Base-by-base conservation (phyloP, 1,140 invertebrate species). In the Argopecten irradians region DNA sequence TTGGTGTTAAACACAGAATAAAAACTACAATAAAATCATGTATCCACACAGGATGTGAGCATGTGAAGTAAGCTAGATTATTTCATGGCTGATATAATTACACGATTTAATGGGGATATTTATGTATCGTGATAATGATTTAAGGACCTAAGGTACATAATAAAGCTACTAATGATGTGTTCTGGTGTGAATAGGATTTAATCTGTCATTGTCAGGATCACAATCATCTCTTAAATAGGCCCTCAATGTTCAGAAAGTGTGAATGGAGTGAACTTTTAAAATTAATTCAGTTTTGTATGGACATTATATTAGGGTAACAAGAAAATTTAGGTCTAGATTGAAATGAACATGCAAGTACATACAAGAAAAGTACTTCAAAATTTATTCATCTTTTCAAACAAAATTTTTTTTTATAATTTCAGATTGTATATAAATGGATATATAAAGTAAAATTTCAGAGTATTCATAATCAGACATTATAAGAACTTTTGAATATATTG, bases 101-200 rank as follows among this genome's bases (percentile, higher is more conserved):
- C 36, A 39, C 5, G 36, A 13, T 39, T 39, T 39, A 8, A 39
- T 8, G 13, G 5, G 36, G 13, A 39, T 13, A 39, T 39, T 13
- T 5, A 8, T 39, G 13, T 39, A 39, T 39, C 13, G 13, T 5
- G n/a, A 71, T 71, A 71, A 71, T n/a, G 55, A n/a, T 71, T 16
- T 28, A 71, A 5, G 8, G 55, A 71, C 16, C 22, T n/a, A 28
- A 5, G 55, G 55, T 71, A 1, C 55, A n/a, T 28, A 5, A 71
- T 71, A n/a, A 28, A 71, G 55, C 55, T 71, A 71, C 55, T 71
- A 71, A 71, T 71, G 55, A 71, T 8, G 55, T 71, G n/a, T 71
- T 28, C 22, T 28, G 22, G 22, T 71, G n/a, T 71, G 22, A 71
- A 71, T 28, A 11, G 1, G 13, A 19, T 11, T 71, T 71, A 71